Percentiles rank a stretch among this genome's conserved stretches.
Conservation (phyloP, 2,797 vertebrate genomes). For the Eulemur rubriventer region DNA sequence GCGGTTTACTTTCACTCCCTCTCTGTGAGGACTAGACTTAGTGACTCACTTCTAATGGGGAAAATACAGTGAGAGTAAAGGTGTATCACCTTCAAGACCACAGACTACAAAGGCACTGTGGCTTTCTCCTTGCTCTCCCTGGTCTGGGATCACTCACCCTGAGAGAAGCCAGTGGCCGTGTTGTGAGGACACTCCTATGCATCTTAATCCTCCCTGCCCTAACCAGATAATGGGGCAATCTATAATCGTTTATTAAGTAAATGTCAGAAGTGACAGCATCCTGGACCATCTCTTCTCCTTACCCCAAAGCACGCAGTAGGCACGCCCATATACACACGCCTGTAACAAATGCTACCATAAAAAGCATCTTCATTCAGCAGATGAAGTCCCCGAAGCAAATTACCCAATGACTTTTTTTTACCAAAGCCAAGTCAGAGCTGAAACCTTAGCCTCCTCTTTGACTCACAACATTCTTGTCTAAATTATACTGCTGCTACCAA, state of each 20-base stretch:
- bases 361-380: not conserved
- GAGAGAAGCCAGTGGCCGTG: not conserved
- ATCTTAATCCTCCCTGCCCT: not conserved
- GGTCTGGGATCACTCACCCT: not conserved
- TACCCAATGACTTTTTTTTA: not conserved
- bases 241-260: not conserved
- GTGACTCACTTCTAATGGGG: not conserved
- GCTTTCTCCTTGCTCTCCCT: not conserved
- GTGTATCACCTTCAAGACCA: not conserved
- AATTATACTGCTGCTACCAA: constrained; percentile 7
- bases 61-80: not conserved
- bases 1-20: not conserved
- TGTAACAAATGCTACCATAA: not conserved
- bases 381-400: not conserved
- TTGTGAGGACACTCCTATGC: not conserved
- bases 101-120: not conserved
- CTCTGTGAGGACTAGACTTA: not conserved
- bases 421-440: not conserved
- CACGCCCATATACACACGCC: not conserved
- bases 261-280: not conserved
- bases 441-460: constrained; percentile 15
- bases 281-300: not conserved
- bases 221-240: not conserved
- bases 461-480: constrained; percentile 40
- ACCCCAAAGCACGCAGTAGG: not conserved